Conservation (phyloP, 1,140 invertebrate species). For the Drosophila yakuba region DNA sequence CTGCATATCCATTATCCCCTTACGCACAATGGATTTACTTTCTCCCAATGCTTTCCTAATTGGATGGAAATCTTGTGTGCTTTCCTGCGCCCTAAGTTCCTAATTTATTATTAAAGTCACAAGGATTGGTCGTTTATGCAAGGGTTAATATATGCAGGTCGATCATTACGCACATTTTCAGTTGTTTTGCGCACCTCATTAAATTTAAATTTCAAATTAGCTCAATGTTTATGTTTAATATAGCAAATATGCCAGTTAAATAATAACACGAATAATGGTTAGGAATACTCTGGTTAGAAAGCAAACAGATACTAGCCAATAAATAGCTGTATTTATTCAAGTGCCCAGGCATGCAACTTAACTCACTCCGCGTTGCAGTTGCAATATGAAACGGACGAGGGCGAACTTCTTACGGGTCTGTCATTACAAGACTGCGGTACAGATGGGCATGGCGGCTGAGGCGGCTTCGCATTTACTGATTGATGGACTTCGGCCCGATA, state of each 20-base stretch:
- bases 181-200: background rate
- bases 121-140: background rate
- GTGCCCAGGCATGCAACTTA: background rate
- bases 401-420: slow-evolving; percentile 40
- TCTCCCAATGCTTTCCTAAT: slow-evolving; percentile 21
- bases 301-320: background rate
- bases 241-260: background rate
- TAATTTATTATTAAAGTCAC: slow-evolving; percentile 24
- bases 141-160: background rate
- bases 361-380: background rate
- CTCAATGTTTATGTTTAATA: too few relatives aligned
- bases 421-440: slow-evolving; percentile 51
- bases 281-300: too few relatives aligned
- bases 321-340: slow-evolving; percentile 1
- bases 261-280: background rate
- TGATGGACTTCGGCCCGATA: slow-evolving; percentile 74
- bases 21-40: slow-evolving; percentile 9
- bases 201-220: background rate
- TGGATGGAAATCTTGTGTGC: slow-evolving; percentile 16
- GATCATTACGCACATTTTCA: background rate
- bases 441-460: slow-evolving; percentile 7
- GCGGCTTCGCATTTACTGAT: slow-evolving; percentile 73
- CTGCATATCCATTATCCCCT: slow-evolving; percentile 22
- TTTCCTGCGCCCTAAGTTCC: background rate
- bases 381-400: slow-evolving; percentile 18